Base-by-base conservation (phyloP, 2,113 vertebrate species). In the Onychostoma macrolepis region DNA sequence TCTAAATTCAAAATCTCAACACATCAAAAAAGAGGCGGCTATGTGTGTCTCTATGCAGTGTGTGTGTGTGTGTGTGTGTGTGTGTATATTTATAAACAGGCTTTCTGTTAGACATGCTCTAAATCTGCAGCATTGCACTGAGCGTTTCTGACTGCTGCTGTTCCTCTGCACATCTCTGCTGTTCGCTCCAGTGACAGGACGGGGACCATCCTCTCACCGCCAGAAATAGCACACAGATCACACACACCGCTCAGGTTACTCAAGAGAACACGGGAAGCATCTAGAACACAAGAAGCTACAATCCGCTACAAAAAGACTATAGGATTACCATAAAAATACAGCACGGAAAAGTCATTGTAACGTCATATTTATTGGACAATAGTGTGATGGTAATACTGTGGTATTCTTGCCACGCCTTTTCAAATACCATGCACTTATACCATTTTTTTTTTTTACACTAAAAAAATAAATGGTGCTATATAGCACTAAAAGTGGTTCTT, bases 81-180 rank as follows among this genome's bases (percentile, higher is more conserved):
- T 48, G 77, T n/a, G 78, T 80, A 19, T 38, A 38, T 61, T 61
- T 61, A 41, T 80, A 80, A 26, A 80, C 33, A 41, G 33, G 53
- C 33, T 41, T 41, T 58, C 78, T 61, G 78, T 80, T 61, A 80
- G 78, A 80, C 21, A 41, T 38, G 78, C 33, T 80, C 30, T 8
- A 61, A n/a, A 80, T 80, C 78, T 80, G 53, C 53, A 56, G 26
- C 50, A 33, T 10, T 24, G 19, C 30, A 80, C 50, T 13, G 33
- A 80, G 78, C 63, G 33, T 41, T 15, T 80, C 10, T 80, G 53
- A 80, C 77, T 61, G 77, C 53, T 83, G 58, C 61, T 82, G 43
- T 78, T 78, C 26, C 33, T 61, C 53, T 38, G 53, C 21, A 58
- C 53, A 58, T 79, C 50, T 58, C 28, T 58, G 28, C 50, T 36